A percentile compares a stretch with the other conserved stretches of the same genome.
Conservation (phyloP, 2,113 vertebrate genomes). For the Gallinago paraguaiae region DNA sequence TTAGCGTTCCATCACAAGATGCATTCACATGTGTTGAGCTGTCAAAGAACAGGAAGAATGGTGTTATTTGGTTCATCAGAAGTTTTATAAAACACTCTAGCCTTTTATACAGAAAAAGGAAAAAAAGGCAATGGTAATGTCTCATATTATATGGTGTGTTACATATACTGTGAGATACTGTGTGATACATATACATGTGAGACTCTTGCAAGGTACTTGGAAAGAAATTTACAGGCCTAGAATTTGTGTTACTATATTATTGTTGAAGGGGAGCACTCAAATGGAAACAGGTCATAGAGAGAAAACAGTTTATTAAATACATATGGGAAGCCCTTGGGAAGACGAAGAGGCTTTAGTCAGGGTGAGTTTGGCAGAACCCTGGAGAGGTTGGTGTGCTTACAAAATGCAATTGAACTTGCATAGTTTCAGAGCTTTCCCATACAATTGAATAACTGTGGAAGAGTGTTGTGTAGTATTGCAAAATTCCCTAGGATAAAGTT, state of each 20-base stretch:
- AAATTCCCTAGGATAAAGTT: neutral
- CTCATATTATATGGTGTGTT: neutral
- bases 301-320: neutral
- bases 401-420: neutral
- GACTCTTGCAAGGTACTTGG: neutral
- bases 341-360: neutral
- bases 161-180: no score
- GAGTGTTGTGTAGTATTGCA: neutral
- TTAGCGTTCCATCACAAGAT: neutral
- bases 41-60: neutral
- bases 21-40: neutral
- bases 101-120: neutral
- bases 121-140: neutral
- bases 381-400: neutral
- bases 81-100: neutral
- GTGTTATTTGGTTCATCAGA: neutral
- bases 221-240: neutral
- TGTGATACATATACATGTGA: no score
- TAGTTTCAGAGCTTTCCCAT: neutral
- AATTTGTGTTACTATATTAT: fast-evolving
- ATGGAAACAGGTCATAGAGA: neutral
- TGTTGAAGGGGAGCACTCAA: fast-evolving
- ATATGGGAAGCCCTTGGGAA: neutral
- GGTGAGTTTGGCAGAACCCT: neutral
- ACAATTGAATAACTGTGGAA: neutral